These are phyloP conservation scores for Diphyllodes magnificus DNA, from an alignment of 2,113 vertebrate genomes.

Conservation along the genomic window DNA sequence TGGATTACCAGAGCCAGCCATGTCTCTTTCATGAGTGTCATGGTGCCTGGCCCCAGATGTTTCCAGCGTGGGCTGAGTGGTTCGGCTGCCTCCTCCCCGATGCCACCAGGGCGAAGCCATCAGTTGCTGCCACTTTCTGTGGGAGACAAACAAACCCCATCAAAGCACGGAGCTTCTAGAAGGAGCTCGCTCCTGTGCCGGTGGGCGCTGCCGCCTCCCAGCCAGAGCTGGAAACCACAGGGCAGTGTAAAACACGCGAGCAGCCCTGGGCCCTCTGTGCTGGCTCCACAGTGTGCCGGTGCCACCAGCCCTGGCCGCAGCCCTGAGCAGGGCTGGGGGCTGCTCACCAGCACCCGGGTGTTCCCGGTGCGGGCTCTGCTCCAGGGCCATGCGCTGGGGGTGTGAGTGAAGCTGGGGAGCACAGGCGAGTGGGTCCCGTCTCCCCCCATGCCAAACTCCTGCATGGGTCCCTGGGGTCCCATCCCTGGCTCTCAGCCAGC, in stretches of 20 bases:
- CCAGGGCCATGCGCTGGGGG: fast-evolving
- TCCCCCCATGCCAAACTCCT: not conserved
- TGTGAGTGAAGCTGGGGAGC: not conserved
- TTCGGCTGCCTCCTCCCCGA: not conserved
- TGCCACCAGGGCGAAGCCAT: not conserved
- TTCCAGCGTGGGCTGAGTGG: not conserved
- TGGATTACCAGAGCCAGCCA: not conserved
- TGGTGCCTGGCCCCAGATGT: not conserved
- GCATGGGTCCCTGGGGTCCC: not conserved
- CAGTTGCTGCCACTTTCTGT: not conserved
- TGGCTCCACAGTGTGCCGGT: fast-evolving
- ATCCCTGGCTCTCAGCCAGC: too few species aligned
- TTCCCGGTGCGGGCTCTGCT: not conserved
- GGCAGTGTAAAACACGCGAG: not conserved
- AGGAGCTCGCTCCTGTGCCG: not conserved
- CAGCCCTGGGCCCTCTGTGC: not conserved
- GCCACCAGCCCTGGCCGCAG: not conserved
- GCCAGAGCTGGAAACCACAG: slow-evolving; percentile 29
- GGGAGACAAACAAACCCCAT: not conserved
- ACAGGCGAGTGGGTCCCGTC: fast-evolving
- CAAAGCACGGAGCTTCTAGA: slow-evolving; percentile 10
- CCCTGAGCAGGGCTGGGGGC: not conserved
- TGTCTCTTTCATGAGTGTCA: not conserved
- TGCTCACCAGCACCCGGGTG: fast-evolving
- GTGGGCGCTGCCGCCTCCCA: not conserved